phyloP scores from a whole-genome alignment of 2,888 invertebrate genomes.

The Drosophila ustulata region DNA sequence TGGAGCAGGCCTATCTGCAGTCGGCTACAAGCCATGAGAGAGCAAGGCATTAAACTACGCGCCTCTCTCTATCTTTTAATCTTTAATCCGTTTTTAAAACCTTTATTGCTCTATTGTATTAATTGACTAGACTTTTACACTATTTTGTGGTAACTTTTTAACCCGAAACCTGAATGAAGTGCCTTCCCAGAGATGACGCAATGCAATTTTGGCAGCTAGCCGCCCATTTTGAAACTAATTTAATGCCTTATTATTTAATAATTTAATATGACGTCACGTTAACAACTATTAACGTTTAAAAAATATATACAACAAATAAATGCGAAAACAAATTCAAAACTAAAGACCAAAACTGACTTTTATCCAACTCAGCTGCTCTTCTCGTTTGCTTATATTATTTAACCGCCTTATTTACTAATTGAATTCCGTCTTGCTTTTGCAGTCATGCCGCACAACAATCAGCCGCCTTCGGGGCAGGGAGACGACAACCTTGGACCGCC shows the following conservation, averaged over 20 bases:
- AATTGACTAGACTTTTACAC: neutral
- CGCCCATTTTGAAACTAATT: conserved; percentile 54
- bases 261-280: conserved; percentile 29
- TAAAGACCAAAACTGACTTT: conserved; percentile 29
- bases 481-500: conserved; percentile 90
- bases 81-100: conserved; percentile 11
- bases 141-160: conserved; percentile 25
- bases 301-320: conserved; percentile 56
- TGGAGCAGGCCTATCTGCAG: conserved; percentile 82
- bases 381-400: neutral
- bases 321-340: conserved; percentile 28
- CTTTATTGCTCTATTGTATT: neutral
- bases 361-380: conserved; percentile 11
- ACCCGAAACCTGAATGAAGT: conserved; percentile 43
- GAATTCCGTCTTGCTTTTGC: conserved; percentile 10
- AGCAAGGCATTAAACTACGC: conserved; percentile 51
- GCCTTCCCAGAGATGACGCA: conserved; percentile 46
- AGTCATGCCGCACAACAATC: conserved; percentile 74
- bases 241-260: conserved; percentile 58
- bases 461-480: conserved; percentile 45
- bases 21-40: conserved; percentile 53
- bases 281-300: conserved; percentile 50
- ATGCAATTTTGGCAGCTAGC: conserved; percentile 75
- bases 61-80: conserved; percentile 18
- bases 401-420: neutral